phyloP scores from a whole-genome alignment of 2,797 vertebrate species.

The Catostomus latipinnis region DNA sequence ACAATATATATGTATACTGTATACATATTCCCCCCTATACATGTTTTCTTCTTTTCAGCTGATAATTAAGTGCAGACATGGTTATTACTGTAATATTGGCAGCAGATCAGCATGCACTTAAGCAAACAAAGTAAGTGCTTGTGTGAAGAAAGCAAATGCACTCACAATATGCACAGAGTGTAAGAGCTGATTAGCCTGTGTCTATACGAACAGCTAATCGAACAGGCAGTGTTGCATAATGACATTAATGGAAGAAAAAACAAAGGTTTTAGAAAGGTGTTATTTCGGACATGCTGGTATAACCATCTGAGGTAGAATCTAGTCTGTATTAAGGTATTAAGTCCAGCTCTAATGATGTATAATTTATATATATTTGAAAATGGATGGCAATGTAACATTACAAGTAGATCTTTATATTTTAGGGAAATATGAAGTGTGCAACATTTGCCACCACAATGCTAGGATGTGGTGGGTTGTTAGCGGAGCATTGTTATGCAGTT shows the following conservation, averaged over 20 bases:
- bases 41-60: neutral
- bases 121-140: neutral
- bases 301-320: no score
- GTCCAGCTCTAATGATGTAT: no score
- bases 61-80: neutral
- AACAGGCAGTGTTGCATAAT: conserved; percentile 68
- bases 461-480: no score
- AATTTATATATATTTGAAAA: no score
- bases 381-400: no score
- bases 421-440: no score
- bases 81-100: neutral
- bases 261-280: conserved; percentile 2
- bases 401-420: no score
- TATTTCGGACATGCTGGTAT: neutral
- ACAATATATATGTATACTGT: no score
- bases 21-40: no score
- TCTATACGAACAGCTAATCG: conserved; percentile 63
- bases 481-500: no score
- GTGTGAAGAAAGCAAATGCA: conserved; percentile 21
- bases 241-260: conserved; percentile 60
- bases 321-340: no score
- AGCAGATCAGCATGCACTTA: neutral
- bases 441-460: no score
- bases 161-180: conserved; percentile 15
- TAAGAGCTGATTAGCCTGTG: conserved; percentile 44